phyloP scores from a whole-genome alignment of 2,113 vertebrate species.

The Calyptomena viridis region DNA sequence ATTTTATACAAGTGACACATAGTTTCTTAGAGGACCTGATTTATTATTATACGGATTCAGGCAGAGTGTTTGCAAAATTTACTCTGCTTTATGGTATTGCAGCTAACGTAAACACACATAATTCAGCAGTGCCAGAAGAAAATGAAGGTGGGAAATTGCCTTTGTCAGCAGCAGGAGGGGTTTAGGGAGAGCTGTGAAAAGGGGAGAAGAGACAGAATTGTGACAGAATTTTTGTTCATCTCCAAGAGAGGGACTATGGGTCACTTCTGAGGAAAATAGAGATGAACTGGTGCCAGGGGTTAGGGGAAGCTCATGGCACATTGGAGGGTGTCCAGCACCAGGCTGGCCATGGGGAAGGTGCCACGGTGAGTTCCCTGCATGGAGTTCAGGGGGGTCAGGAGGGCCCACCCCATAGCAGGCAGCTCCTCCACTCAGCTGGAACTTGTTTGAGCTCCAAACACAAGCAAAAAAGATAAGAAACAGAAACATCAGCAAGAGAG shows the following conservation, averaged over 20 bases:
- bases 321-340: accelerated
- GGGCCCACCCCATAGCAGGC: background rate
- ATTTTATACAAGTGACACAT: background rate
- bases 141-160: conserved; percentile 16
- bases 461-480: conserved; percentile 28
- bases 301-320: accelerated
- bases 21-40: conserved; percentile 20
- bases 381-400: accelerated
- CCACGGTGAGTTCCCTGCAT: accelerated
- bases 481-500: conserved; percentile 26
- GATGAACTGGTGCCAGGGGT: background rate
- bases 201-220: background rate
- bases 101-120: conserved; percentile 16
- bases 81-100: background rate
- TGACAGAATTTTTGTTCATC: background rate
- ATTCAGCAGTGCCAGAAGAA: background rate
- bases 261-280: background rate
- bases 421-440: background rate
- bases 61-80: conserved; percentile 9
- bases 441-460: background rate
- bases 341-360: background rate
- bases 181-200: background rate
- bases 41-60: conserved; percentile 38
- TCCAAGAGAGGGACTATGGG: background rate
- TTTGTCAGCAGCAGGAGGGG: background rate